Base-by-base conservation (phyloP, 2,113 vertebrate genomes). In the Notothenia coriiceps region DNA sequence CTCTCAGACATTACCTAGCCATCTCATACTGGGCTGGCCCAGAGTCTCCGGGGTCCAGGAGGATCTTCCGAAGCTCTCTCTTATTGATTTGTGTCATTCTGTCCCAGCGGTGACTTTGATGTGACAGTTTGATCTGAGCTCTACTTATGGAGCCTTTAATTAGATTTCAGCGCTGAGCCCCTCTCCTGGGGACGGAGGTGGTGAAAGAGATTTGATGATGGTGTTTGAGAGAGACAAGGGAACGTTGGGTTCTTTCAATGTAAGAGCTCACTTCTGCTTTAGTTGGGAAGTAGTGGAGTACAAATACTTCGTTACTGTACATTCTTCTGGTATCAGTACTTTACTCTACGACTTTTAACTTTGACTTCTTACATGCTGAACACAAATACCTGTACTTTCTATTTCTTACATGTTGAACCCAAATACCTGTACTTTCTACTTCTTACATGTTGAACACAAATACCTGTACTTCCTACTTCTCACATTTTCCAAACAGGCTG, bases 81-180 rank as follows among this genome's bases (percentile, higher is more conserved):
- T 82, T 90, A 90, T 91, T 91, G 90, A 92, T 91, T 83, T 65
- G 84, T 86, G 88, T 87, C 86, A 80, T 71, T 88, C 77, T 44
- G 81, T 87, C 84, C 80, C 80, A 74, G 80, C 50, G 51, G 74
- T 11, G 63, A 82, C 86, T 89, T 88, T 88, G 83, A 88, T 89
- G 86, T 88, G 88, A 91, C 89, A 79, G 71, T 90, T 90, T 89
- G 64, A 89, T 90, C 77, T 71, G 82, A 84, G 85, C 79, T 89
- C 85, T 82, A 80, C 89, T 87, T 81, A 83, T 77, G 18, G 86
- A 84, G 69, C 56, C 79, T 88, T 90, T 90, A 90, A 93, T 92
- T 90, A 86, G 86, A 86, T 90, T 85, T 80, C 77, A 82, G 87
- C 18, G 59, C 65, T 11, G 84, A 74, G 74, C 78, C 70, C 56